phyloP scores from a whole-genome alignment of 2,797 vertebrate species.

The Sebastes elongatus region DNA sequence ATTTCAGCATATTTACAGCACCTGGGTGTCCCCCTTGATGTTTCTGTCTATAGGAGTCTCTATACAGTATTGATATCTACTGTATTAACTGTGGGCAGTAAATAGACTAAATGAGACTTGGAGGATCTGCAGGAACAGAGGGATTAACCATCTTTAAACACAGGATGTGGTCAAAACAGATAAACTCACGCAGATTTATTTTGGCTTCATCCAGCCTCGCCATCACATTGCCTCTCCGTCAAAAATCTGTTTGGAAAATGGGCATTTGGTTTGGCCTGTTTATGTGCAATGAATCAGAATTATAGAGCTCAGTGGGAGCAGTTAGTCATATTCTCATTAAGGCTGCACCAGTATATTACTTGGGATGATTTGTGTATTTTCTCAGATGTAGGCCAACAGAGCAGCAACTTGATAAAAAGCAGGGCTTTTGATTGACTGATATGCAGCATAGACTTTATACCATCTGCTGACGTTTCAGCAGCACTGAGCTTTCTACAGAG shows the following conservation, averaged over 20 bases:
- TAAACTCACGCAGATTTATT: conserved; percentile 27
- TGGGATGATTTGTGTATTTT: not conserved
- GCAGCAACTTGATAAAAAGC: not conserved
- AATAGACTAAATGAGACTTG: conserved; percentile 16
- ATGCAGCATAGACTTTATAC: conserved; percentile 8
- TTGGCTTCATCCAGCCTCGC: conserved; percentile 3
- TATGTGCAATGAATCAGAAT: conserved; percentile 4
- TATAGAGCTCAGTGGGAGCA: not conserved
- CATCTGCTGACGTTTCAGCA: not conserved
- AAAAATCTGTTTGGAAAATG: conserved; percentile 26
- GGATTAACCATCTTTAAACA: conserved; percentile 14
- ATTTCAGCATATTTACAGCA: conserved; percentile 16
- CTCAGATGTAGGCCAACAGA: not conserved
- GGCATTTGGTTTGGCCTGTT: conserved; percentile 7
- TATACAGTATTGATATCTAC: not conserved
- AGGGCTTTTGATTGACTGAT: conserved; percentile 10
- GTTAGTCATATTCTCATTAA: conserved; percentile 1
- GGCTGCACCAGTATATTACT: not conserved
- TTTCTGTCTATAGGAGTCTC: not conserved
- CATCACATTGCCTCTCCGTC: conserved; percentile 9
- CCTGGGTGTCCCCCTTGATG: not conserved
- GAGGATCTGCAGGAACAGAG: conserved; percentile 16
- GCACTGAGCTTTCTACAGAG: not conserved
- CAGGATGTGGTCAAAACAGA: conserved; percentile 41
- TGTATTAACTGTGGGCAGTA: not conserved